A percentile compares a stretch with the other conserved stretches of the same genome.
phyloP scores from a whole-genome alignment of 2,797 vertebrate genomes.

The Salmo trutta region DNA sequence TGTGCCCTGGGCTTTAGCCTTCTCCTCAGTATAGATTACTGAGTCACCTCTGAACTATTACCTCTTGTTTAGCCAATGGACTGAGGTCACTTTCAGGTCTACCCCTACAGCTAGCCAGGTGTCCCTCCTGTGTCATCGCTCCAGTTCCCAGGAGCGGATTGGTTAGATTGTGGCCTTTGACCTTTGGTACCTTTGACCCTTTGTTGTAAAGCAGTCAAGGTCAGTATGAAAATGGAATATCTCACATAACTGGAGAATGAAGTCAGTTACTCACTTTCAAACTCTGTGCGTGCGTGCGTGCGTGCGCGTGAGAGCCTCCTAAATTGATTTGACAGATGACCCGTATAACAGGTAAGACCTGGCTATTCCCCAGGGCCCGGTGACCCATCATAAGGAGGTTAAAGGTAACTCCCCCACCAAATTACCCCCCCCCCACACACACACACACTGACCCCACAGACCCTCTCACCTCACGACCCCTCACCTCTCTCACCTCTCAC shows the following conservation, averaged over 20 bases:
- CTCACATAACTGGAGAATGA: not conserved
- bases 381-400: conserved; percentile 19
- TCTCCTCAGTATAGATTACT: conserved; percentile 63
- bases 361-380: conserved; percentile 5
- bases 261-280: too few species aligned
- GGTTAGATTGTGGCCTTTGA: conserved; percentile 53
- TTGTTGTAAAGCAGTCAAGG: conserved; percentile 21
- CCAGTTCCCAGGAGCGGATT: conserved; percentile 54
- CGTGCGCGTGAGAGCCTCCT: not conserved
- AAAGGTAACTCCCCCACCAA: conserved; percentile 16
- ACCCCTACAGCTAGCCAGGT: not conserved
- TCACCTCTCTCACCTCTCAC: conserved; percentile 8
- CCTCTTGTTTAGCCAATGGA: conserved; percentile 66
- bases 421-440: not conserved
- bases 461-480: too few species aligned
- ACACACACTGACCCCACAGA: too few species aligned
- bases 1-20: conserved; percentile 57
- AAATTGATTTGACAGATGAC: conserved; percentile 1
- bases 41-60: conserved; percentile 62
- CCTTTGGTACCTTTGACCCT: conserved; percentile 25
- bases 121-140: not conserved
- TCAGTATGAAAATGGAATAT: conserved; percentile 30
- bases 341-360: conserved; percentile 21
- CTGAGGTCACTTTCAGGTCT: conserved; percentile 41
- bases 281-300: not conserved